Evolutionary conservation across 2,797 vertebrate genomes (phyloP), one percentile per base, ranked within the genome.

Genomic region (Austrolebias charrua): DNA sequence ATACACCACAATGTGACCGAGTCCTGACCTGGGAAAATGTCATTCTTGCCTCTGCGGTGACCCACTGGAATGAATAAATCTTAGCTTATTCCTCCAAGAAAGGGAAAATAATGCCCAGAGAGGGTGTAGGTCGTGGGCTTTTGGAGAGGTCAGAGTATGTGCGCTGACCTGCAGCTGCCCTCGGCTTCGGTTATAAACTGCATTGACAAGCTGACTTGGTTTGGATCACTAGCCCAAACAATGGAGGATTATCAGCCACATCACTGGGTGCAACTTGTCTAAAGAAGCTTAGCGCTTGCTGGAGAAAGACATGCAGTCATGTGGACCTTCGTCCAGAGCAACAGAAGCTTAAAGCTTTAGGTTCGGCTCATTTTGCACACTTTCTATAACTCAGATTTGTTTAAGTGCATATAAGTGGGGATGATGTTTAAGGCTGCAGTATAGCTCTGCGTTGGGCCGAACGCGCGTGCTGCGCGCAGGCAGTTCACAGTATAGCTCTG

Each of bases 281-380:
- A 86, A 83, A 90, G 82, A 71, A 73, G 83, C 81, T 88, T 90
- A 88, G 11, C 52, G 50, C 11, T 60, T 3, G 53, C 18, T 60
- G 49, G 69, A 69, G n/a, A 78, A 63, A 78, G 58, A 55, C 51
- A 55, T 1, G 24, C 49, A 66, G 71, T 58, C 82, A 80, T 82
- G 70, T 33, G 78, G 38, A 73, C 54, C 54, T 54, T 60, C 2
- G 64, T 76, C 74, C 55, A 63, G 60, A 75, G 71, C 48, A 75
- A 62, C 40, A 52, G 56, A 65, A 80, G 54, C 63, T 40, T 9
- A 2, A n/a, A 28, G 19, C 66, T 19, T 67, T 31, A 50, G 54
- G 28, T 65, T 63, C 3, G 71, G 69, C 71, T 75, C 64, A 58
- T 6, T 19, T 42, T n/a, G 8, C 47, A 12, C 44, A 20, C 35